Percentiles rank a stretch among this genome's conserved stretches.
Evolutionary conservation across 2,888 invertebrate species (phyloP).

Genomic region (Mesorhabditis sp.): DNA sequence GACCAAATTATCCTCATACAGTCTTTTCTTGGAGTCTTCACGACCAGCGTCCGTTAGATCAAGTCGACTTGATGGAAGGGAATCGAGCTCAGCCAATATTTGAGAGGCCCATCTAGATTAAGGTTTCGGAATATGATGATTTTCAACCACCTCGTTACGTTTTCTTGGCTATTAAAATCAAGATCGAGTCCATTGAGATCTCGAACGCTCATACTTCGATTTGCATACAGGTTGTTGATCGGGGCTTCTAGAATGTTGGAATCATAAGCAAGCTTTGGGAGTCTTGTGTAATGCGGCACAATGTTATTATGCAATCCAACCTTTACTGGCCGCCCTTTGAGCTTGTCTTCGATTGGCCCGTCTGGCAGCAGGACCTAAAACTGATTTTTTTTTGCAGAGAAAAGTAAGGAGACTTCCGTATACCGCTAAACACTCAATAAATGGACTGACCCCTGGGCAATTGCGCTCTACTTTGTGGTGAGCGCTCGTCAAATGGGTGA

Average conservation of each 20-base stretch:
- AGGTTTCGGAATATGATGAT: background rate
- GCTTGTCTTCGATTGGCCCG: conserved; percentile 4
- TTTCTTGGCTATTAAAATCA: conserved; percentile 35
- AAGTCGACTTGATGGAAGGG: conserved; percentile 31
- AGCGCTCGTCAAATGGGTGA: too few species aligned
- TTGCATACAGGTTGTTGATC: conserved; percentile 11
- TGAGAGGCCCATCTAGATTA: conserved; percentile 39
- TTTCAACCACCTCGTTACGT: conserved; percentile 22
- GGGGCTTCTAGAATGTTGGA: background rate
- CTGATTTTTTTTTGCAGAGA: background rate
- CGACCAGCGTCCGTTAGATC: conserved; percentile 12
- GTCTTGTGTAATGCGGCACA: background rate
- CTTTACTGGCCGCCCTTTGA: conserved; percentile 1
- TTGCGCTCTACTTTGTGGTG: too few species aligned
- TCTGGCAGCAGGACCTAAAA: background rate
- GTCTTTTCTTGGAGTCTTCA: conserved; percentile 3
- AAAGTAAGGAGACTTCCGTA: background rate
- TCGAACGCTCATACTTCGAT: conserved; percentile 32
- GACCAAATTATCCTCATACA: background rate
- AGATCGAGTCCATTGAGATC: conserved; percentile 35
- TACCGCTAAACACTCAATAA: too few species aligned
- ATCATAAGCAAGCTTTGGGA: too few species aligned
- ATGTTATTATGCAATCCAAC: background rate
- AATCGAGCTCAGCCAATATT: conserved; percentile 41
- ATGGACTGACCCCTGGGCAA: too few species aligned